Evolutionary conservation across 2,888 invertebrate genomes (phyloP).

Genomic region (Thereva nobilitata): DNA sequence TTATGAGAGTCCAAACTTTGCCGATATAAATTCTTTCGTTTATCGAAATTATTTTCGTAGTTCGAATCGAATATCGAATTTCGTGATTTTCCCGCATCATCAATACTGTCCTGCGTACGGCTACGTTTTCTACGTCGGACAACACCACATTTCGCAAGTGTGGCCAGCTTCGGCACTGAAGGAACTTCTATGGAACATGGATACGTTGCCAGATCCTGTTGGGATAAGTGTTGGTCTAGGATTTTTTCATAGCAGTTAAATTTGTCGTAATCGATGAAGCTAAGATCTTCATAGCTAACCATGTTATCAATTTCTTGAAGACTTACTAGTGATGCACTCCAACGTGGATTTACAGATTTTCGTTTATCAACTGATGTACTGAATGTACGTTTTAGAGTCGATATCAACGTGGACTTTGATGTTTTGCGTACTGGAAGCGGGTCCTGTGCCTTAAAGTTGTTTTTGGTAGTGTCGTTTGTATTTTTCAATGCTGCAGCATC

Average conservation of each 20-base stretch:
- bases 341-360: slow-evolving; percentile 53
- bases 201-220: slow-evolving; percentile 35
- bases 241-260: slow-evolving; percentile 59
- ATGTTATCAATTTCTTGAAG: slow-evolving; percentile 62
- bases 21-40: slow-evolving; percentile 55
- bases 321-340: slow-evolving; percentile 62
- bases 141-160: background rate
- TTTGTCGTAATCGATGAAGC: slow-evolving; percentile 63
- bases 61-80: slow-evolving; percentile 48
- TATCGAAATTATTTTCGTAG: slow-evolving; percentile 54
- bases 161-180: background rate
- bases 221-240: slow-evolving; percentile 52
- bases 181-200: background rate
- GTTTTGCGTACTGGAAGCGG: slow-evolving; percentile 3
- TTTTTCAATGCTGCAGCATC: no score
- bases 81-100: background rate
- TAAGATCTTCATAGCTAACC: slow-evolving; percentile 64
- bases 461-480: no score
- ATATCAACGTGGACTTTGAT: slow-evolving; percentile 3
- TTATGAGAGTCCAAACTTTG: slow-evolving; percentile 56
- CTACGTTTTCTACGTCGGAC: slow-evolving; percentile 33
- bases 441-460: slow-evolving; percentile 1
- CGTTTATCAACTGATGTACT: slow-evolving; percentile 21
- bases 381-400: slow-evolving; percentile 34
- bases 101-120: background rate